Conservation (phyloP, 2,113 vertebrate genomes). For the Alectura lathami region DNA sequence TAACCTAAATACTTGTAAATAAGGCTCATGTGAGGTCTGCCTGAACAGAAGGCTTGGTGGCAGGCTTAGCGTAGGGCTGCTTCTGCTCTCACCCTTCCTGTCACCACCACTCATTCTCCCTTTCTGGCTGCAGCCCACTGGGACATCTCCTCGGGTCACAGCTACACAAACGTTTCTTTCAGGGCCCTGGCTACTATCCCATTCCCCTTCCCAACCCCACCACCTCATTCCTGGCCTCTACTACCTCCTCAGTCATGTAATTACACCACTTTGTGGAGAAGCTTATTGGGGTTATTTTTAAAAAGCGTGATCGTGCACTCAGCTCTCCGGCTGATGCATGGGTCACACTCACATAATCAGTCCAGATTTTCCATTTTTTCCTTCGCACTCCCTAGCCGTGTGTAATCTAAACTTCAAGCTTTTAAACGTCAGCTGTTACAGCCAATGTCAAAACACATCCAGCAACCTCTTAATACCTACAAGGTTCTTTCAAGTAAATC, state of each 20-base stretch:
- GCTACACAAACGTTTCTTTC: not conserved
- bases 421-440: constrained; percentile 28
- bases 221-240: not conserved
- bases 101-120: not conserved
- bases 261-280: not conserved
- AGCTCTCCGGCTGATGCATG: not conserved
- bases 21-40: not conserved
- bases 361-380: not conserved
- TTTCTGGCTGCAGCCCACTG: not conserved
- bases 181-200: not conserved
- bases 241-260: not conserved
- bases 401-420: constrained; percentile 26
- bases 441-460: constrained; percentile 32
- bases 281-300: not conserved
- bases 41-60: not conserved
- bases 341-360: not conserved
- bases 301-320: not conserved
- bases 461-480: constrained; percentile 29
- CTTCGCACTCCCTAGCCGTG: not conserved
- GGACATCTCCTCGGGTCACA: not conserved
- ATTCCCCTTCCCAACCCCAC: not conserved
- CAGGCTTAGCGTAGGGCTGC: not conserved
- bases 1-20: not conserved
- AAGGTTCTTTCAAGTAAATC: constrained; percentile 58
- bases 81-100: not conserved